A percentile compares a stretch with the other conserved stretches of the same genome.
Conservation (phyloP, 2,113 vertebrate species). For the Monarcha castaneiventris region DNA sequence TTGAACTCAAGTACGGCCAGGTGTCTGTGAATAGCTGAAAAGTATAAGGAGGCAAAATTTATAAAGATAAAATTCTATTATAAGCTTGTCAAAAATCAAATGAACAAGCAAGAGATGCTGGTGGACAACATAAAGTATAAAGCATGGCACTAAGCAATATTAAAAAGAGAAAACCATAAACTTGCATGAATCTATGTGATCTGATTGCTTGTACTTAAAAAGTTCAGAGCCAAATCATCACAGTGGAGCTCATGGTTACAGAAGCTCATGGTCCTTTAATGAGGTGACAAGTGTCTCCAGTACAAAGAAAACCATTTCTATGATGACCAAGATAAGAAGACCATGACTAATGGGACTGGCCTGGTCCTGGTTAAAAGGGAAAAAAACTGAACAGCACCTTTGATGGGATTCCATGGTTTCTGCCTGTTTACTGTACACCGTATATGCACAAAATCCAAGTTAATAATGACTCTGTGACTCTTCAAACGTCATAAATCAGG, state of each 20-base stretch:
- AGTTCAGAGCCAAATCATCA: background rate
- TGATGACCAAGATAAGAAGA: background rate
- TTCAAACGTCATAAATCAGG: background rate
- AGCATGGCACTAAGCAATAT: background rate
- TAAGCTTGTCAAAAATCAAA: background rate
- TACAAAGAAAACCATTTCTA: background rate
- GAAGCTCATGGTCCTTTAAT: background rate
- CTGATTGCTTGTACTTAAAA: background rate
- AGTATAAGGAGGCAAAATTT: background rate
- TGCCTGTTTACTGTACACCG: background rate
- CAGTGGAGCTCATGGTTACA: background rate
- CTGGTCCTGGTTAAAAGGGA: background rate
- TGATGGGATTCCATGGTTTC: background rate
- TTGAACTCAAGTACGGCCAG: background rate
- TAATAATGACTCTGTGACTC: background rate
- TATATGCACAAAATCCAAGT: background rate
- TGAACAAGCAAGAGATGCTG: background rate
- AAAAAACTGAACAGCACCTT: background rate
- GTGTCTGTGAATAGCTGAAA: background rate
- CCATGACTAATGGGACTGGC: background rate
- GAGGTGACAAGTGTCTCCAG: background rate
- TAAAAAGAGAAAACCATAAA: background rate
- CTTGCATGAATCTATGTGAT: background rate
- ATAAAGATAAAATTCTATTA: background rate
- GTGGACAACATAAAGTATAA: background rate